Base-by-base conservation (phyloP, 2,113 vertebrate genomes). In the Istiophorus platypterus region DNA sequence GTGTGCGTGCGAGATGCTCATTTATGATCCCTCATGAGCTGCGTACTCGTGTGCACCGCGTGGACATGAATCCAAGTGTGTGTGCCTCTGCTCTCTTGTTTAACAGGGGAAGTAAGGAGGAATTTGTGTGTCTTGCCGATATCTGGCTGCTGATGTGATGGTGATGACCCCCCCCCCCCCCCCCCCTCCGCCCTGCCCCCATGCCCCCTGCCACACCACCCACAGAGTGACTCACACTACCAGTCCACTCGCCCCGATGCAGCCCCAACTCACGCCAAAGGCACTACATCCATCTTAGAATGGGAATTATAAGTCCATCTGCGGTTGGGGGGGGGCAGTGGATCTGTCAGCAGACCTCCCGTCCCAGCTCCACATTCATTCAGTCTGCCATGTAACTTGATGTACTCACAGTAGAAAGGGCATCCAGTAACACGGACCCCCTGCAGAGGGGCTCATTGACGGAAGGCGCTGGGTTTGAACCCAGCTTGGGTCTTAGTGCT, bases 221-320 rank as follows among this genome's bases (percentile, higher is more conserved):
- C n/a, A n/a, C n/a, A 24, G 7, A 51, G 66, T 77, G 84, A 85
- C 64, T 78, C 77, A 81, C 64, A 51, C 52, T 31, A 63, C 72
- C 68, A 52, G 68, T 82, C 27, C 51, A 9, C 76, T 86, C 76
- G 41, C 49, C 51, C 69, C 1, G 74, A 75, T 80, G 26, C 68
- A 74, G 58, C 29, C 29, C 26, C 29, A 41, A n/a, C 76, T 73
- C 31, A 27, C 1, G 5, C 77, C 64, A 11, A 69, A 70, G 77
- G 75, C 42, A 51, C 41, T 84, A 87, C 81, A 85, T 85, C 85
- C 69, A 86, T 85, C 58, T 4, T 1, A 2, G 59, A 54, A 59
- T 76, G 52, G 18, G 12, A 52, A 47, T 72, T 26, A 71, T 42
- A 45, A 39, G 65, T 85, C 72, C 61, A 22, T 82, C 74, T 81